Base-by-base conservation (phyloP, 2,797 vertebrate species). In the Xiphorhynchus erythropygius region DNA sequence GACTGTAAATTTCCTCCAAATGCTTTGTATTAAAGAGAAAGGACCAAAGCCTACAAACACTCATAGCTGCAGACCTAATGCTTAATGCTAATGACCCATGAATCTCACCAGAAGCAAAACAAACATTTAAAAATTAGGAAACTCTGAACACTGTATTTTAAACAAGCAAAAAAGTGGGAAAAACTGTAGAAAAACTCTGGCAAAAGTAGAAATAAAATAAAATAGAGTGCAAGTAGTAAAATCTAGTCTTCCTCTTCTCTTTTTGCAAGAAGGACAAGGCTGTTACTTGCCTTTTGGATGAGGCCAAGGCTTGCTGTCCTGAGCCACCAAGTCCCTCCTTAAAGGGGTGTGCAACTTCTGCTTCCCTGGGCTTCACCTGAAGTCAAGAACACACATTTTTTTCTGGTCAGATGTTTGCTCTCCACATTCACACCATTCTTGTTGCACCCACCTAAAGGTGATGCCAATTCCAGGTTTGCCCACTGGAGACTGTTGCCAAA, bases 1-100 rank as follows among this genome's bases (percentile, higher is more conserved):
- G 46, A 94, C 90, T 74, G 37, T 85, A 70, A 67, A 83, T 93
- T 95, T 84, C 74, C 67, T 94, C 71, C 73, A 89, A 84, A 95
- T 84, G 82, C 37, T 92, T 90, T 73, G 21, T 64, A 90, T 87
- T 88, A 55, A 71, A 90, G 80, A 71, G 60, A 71, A 89, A 84
- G 47, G 57, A 64, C 39, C 42, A 84, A 94, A 87, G 53, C 73
- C 91, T 91, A 75, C 83, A 86, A 88, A 60, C 52, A 69, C 24
- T 67, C 55, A 6, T 19, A 65, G 64, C 46, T 67, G 68, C 59
- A 65, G 80, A 71, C 41, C 19, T 57, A 65, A 88, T 57, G 62
- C 7, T 56, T 84, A 56, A 42, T 44, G 33, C 37, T 87, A 86
- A 87, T 64, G 52, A 81, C 32, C 30, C 42, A 39, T 85, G 19